A percentile compares a stretch with the other conserved stretches of the same genome.
Conservation (phyloP, 1,140 invertebrate species). For the Heliconius hewitsoni region DNA sequence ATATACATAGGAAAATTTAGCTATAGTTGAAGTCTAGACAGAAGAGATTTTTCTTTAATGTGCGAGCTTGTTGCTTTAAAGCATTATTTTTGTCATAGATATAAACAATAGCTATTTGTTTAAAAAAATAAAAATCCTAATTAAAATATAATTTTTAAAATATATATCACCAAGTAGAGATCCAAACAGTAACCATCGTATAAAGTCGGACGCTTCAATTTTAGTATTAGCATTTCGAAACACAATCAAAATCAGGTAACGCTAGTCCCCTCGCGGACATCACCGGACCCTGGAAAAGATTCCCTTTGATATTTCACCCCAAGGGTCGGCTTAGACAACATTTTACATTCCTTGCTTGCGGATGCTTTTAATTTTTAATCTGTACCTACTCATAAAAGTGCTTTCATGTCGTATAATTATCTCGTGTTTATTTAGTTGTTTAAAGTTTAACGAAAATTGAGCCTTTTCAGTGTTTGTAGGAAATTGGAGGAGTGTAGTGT, state of each 20-base stretch:
- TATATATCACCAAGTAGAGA: no score
- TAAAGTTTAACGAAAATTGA: background rate
- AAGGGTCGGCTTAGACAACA: background rate
- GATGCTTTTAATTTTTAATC: constrained; percentile 30
- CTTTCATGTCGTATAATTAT: constrained; percentile 16
- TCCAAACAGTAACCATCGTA: no score
- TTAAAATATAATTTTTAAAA: no score
- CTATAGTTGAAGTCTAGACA: no score
- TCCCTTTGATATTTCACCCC: constrained; percentile 30
- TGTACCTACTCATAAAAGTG: constrained; percentile 13
- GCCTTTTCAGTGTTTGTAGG: background rate
- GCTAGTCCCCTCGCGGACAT: background rate
- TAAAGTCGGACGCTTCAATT: background rate
- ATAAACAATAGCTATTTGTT: no score
- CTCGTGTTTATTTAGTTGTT: background rate
- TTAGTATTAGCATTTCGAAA: background rate
- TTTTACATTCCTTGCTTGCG: constrained; percentile 19
- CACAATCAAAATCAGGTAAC: background rate
- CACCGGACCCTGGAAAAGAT: constrained; percentile 24
- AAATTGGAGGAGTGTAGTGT: background rate
- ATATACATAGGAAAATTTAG: no score
- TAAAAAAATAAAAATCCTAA: no score
- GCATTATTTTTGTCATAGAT: background rate
- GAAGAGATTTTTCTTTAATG: no score
- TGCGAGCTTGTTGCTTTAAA: background rate